Evolutionary conservation across 2,888 invertebrate genomes (phyloP), one percentile per base, ranked within the genome.

Genomic region (Reticulitermes lucifugus): DNA sequence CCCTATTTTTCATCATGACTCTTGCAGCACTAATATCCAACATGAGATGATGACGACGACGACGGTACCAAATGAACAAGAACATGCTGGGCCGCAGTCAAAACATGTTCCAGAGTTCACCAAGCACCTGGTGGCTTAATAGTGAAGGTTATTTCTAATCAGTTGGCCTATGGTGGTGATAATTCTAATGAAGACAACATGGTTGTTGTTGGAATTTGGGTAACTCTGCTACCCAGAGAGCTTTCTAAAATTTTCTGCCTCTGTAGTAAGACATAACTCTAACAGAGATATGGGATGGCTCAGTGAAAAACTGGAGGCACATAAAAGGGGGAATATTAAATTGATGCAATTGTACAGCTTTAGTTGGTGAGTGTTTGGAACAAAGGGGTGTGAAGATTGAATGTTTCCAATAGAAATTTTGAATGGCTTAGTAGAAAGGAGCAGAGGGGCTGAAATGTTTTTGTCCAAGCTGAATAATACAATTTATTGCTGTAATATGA

Each of bases 31-130:
- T 60, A 46, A 46, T 84, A 7, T 80, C 84, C 18, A 83, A 86
- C 70, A 73, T 84, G 84, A 86, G 86, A 86, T 86, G 86, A 86
- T 86, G 86, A 84, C 86, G 86, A 75, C 43, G 59, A 18, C 60
- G n/a, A 35, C 59, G 22, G n/a, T 43, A 81, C n/a, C 70, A 22
- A 14, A 35, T 43, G 14, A 81, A 70, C 65, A 81, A 65, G 70
- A 81, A 70, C 46, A 21, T 41, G 29, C 80, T 80, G 22, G 60
- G 80, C 41, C 70, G 46, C 43, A 81, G 25, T 65, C 81, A 25
- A 70, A 70, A 81, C 46, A 81, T 55, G 79, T 55, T 55, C 79
- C 79, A n/a, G 6, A 65, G 25, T 43, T 81, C 81, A 81, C 81
- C 83, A 35, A 75, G 73, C 59, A 75, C 83, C 29, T 83, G 83